Conservation (phyloP, 2,888 invertebrate species). For the Chouioia cunea region DNA sequence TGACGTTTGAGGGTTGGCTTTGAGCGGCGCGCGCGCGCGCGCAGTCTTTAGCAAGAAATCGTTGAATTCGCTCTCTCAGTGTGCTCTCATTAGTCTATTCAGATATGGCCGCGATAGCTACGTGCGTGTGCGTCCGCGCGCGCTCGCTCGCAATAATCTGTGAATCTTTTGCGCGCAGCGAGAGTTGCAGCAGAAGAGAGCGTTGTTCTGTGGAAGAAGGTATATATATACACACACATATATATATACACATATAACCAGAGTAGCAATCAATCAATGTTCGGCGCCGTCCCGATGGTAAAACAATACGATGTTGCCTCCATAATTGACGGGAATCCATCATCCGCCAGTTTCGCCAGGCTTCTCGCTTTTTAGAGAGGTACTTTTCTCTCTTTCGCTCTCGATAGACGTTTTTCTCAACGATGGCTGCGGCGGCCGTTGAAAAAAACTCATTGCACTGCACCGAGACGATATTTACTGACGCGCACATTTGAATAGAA, state of each 20-base stretch:
- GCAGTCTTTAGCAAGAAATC: slow-evolving; percentile 40
- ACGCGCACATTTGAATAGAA: slow-evolving; percentile 45
- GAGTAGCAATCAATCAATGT: slow-evolving; percentile 66
- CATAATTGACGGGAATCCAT: slow-evolving; percentile 69
- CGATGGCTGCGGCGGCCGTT: background rate
- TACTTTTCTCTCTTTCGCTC: slow-evolving; percentile 29
- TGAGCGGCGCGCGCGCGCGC: slow-evolving; percentile 19
- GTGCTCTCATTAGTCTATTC: slow-evolving; percentile 49
- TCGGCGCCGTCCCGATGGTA: slow-evolving; percentile 63
- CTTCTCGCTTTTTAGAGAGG: slow-evolving; percentile 35
- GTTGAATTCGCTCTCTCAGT: slow-evolving; percentile 43
- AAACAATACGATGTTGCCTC: slow-evolving; percentile 68
- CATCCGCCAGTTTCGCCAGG: slow-evolving; percentile 62
- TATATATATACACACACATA: no score
- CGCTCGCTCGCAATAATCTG: background rate
- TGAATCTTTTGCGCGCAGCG: background rate
- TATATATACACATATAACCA: no score
- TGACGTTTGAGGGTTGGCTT: slow-evolving; percentile 1
- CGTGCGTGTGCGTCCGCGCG: slow-evolving; percentile 31
- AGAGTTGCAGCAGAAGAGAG: background rate
- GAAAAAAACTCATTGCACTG: slow-evolving; percentile 34
- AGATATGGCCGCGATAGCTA: slow-evolving; percentile 47
- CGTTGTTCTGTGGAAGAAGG: background rate
- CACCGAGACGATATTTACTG: no score
- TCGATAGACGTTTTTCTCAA: slow-evolving; percentile 36